Base-by-base conservation (phyloP, 2,113 vertebrate species). In the Pseudolaguvia tuberculata region DNA sequence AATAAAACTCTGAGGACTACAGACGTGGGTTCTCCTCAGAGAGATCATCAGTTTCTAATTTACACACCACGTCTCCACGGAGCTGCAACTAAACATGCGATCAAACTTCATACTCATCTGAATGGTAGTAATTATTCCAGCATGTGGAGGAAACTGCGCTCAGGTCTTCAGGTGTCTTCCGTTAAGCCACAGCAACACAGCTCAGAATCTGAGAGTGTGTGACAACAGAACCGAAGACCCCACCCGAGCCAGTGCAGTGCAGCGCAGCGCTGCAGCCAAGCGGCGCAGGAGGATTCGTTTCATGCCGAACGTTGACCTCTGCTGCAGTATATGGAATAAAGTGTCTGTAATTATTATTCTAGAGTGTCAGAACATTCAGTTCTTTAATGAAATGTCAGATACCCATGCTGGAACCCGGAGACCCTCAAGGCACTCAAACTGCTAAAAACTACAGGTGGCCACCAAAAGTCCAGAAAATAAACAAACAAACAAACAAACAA, bases 51-150 rank as follows among this genome's bases (percentile, higher is more conserved):
- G 71, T 73, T 79, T 79, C 74, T 45, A 81, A 82, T 81, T 84
- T 78, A 79, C 75, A 81, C 58, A 69, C 72, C 23, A 27, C 29
- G 58, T 76, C 83, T 79, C 80, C 39, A 65, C 63, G 78, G 76
- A 80, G 72, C 70, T 39, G 51, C 66, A 23, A 58, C 73, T 77
- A 84, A 84, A 82, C 73, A 80, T 75, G 80, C 80, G 80, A 79
- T 80, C 76, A 80, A 78, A 77, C 72, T 73, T 56, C 50, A 75
- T 55, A 76, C 66, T 62, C 21, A 17, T 78, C 65, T 70, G 69
- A 78, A 76, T 76, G 52, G 25, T 67, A 66, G 82, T 67, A 80
- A 80, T 83, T 80, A 81, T 80, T 80, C 78, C 72, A 63, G 48
- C 8, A 70, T 71, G 69, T 61, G 25, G 68, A 75, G 63, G 20